A percentile compares a stretch with the other conserved stretches of the same genome.
phyloP scores from a whole-genome alignment of 2,888 invertebrate genomes.

The Rhaphigaster nebulosa region DNA sequence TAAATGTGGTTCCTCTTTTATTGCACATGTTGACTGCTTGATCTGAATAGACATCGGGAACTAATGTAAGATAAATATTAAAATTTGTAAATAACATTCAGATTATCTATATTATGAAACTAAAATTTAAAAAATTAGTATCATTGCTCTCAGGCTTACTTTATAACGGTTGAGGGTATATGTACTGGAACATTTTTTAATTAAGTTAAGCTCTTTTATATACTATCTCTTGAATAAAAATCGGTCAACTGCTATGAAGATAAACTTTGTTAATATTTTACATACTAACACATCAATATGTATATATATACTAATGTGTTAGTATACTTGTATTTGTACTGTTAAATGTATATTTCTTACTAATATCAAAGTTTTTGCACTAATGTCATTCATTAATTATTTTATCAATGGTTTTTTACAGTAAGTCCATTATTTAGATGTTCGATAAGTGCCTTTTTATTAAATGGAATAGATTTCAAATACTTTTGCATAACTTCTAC shows the following conservation, averaged over 20 bases:
- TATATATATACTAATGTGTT: constrained; percentile 33
- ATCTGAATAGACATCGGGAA: neutral
- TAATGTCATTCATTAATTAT: constrained; percentile 48
- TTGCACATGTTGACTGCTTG: constrained; percentile 37
- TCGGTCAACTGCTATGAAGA: constrained; percentile 23
- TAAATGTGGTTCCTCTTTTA: constrained; percentile 29
- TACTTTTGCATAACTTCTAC: constrained; percentile 53
- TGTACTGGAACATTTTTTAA: neutral
- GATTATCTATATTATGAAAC: constrained; percentile 28
- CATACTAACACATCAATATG: constrained; percentile 26
- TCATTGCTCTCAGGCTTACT: constrained; percentile 8
- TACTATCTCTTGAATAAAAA: neutral
- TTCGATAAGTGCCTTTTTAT: constrained; percentile 61
- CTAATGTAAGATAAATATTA: constrained; percentile 24
- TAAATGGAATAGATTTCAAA: constrained; percentile 56
- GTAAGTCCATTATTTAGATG: constrained; percentile 59
- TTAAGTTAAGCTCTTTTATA: neutral
- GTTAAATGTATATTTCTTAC: constrained; percentile 55
- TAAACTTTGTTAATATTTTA: constrained; percentile 8
- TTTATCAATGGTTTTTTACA: constrained; percentile 47
- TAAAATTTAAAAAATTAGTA: neutral
- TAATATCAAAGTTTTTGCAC: constrained; percentile 43
- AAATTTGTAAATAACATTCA: constrained; percentile 50
- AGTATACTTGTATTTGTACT: constrained; percentile 45
- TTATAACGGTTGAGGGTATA: constrained; percentile 4